Evolutionary conservation across 2,113 vertebrate genomes (phyloP).

Genomic region (Cettia cetti): DNA sequence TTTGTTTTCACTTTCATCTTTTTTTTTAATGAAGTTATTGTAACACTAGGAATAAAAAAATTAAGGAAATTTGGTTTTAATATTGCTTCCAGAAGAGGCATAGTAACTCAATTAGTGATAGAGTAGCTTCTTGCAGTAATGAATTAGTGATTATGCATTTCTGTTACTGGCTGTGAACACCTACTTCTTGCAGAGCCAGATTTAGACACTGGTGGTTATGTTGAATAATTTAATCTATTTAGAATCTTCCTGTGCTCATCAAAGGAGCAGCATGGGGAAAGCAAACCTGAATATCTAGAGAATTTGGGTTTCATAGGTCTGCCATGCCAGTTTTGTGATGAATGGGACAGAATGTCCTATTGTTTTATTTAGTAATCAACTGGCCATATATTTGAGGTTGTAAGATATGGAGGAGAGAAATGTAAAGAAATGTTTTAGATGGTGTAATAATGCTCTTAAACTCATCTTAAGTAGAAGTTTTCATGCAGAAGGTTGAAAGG

Average conservation of each 20-base stretch:
- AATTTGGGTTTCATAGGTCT: background rate
- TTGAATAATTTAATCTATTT: slow-evolving; percentile 17
- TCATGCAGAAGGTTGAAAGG: background rate
- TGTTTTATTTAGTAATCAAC: background rate
- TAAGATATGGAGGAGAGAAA: background rate
- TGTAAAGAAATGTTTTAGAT: background rate
- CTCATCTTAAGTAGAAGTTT: background rate
- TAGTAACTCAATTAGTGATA: slow-evolving; percentile 7
- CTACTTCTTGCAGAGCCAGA: background rate
- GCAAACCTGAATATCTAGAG: background rate
- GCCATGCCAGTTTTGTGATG: background rate
- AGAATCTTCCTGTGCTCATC: background rate
- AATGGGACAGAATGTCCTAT: background rate
- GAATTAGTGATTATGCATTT: slow-evolving; percentile 26
- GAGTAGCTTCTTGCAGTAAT: slow-evolving; percentile 21
- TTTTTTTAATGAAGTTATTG: background rate
- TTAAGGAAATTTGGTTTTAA: slow-evolving; percentile 6
- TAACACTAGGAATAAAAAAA: background rate
- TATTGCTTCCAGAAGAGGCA: background rate
- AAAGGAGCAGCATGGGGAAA: background rate
- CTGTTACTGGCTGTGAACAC: background rate
- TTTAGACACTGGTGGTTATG: background rate
- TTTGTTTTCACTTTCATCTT: slow-evolving; percentile 31
- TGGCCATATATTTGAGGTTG: background rate
- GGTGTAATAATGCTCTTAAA: background rate